Percentiles rank a stretch among this genome's conserved stretches.
Conservation (phyloP, 2,797 vertebrate species). For the Antrozous pallidus region DNA sequence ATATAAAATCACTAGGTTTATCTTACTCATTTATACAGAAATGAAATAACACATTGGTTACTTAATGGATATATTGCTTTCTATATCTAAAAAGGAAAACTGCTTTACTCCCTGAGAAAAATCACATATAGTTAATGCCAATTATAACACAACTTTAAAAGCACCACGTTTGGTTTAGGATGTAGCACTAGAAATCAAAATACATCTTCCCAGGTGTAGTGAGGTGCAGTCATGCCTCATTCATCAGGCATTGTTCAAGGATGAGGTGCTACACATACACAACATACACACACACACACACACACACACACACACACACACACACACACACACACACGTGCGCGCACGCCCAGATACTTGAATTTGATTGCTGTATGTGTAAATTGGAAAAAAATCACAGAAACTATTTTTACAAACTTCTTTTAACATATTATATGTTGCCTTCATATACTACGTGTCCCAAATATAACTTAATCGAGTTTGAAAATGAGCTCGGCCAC, state of each 20-base stretch:
- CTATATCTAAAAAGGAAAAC: background rate
- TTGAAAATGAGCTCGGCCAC: background rate
- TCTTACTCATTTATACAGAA: constrained; percentile 49
- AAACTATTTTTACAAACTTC: background rate
- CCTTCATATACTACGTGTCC: background rate
- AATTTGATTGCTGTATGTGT: background rate
- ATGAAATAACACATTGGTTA: constrained; percentile 40
- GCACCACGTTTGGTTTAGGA: background rate
- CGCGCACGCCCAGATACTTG: background rate
- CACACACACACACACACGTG: no score
- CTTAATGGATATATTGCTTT: constrained; percentile 30
- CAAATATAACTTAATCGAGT: constrained; percentile 36
- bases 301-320: no score
- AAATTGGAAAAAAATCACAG: background rate
- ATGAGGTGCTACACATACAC: background rate
- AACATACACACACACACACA: no score
- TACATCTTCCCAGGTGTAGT: background rate
- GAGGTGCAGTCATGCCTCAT: background rate
- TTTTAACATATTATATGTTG: constrained; percentile 3
- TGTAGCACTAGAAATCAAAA: constrained; percentile 43
- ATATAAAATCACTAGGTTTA: constrained; percentile 51
- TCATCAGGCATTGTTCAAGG: constrained; percentile 2
- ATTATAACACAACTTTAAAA: constrained; percentile 13
- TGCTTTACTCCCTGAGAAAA: constrained; percentile 29
- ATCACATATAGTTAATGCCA: constrained; percentile 15